Conservation (phyloP, 2,797 vertebrate species). For the Fistularia commersonii region DNA sequence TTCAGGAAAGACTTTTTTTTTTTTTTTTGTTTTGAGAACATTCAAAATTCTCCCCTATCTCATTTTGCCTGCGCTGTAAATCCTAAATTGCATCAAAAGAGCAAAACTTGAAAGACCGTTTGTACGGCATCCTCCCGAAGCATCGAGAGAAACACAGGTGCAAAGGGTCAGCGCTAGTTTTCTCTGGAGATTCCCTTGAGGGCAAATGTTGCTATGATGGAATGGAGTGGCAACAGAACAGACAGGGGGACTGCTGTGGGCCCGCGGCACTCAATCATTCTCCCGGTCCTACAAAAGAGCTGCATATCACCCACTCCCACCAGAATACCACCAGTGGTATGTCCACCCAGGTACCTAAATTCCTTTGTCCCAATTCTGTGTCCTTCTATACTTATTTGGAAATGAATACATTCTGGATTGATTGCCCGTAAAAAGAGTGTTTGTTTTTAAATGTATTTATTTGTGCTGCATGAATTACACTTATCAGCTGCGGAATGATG, state of each 20-base stretch:
- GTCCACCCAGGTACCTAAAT: constrained; percentile 38
- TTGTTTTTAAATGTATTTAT: no score
- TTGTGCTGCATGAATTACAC: no score
- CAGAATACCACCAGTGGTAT: constrained; percentile 34
- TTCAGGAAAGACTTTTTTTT: background rate
- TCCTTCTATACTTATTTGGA: background rate
- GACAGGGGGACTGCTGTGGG: constrained; percentile 66
- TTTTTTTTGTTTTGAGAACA: background rate
- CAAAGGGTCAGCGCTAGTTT: constrained; percentile 56
- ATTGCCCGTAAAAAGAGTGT: no score
- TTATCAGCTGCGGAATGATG: no score
- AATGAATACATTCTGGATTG: no score
- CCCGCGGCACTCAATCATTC: constrained; percentile 77
- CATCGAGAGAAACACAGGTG: constrained; percentile 63
- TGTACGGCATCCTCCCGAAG: constrained; percentile 30
- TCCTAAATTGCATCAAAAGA: constrained; percentile 23
- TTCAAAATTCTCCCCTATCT: no score
- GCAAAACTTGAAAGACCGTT: constrained; percentile 25
- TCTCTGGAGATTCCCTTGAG: constrained; percentile 62
- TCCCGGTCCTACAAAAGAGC: constrained; percentile 55
- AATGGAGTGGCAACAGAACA: constrained; percentile 65
- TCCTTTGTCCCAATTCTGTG: background rate
- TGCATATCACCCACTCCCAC: constrained; percentile 40
- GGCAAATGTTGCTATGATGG: constrained; percentile 72
- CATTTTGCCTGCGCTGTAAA: no score